These are phyloP conservation scores for Sisyra nigra DNA, from an alignment of 2,888 invertebrate species.

Conservation along the genomic window DNA sequence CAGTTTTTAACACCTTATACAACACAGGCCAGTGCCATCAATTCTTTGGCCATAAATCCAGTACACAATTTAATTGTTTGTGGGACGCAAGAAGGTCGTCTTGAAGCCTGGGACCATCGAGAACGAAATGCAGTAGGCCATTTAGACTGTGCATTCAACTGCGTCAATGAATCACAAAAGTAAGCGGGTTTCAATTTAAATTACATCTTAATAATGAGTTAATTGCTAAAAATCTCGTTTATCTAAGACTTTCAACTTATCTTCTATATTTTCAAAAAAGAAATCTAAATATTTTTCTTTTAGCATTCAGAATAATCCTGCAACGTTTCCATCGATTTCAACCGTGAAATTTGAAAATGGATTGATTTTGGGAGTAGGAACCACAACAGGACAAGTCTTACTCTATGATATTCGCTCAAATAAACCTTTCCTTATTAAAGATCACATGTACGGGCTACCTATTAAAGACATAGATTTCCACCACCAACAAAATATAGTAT, in stretches of 20 bases:
- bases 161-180: slow-evolving; percentile 37
- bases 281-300: slow-evolving; percentile 1
- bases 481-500: slow-evolving; percentile 58
- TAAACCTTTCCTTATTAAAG: slow-evolving; percentile 77
- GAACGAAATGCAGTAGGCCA: slow-evolving; percentile 56
- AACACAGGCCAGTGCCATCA: slow-evolving; percentile 58
- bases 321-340: slow-evolving; percentile 63
- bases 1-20: slow-evolving; percentile 77
- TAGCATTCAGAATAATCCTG: slow-evolving; percentile 49
- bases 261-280: background rate
- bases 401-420: slow-evolving; percentile 88
- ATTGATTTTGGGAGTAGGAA: slow-evolving; percentile 76
- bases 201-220: background rate
- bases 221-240: too few relatives aligned
- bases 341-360: slow-evolving; percentile 61
- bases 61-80: slow-evolving; percentile 73
- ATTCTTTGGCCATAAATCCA: slow-evolving; percentile 74
- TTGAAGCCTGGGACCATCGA: slow-evolving; percentile 96
- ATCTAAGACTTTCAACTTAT: background rate
- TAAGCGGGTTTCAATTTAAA: slow-evolving; percentile 20
- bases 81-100: slow-evolving; percentile 78
- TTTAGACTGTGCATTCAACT: slow-evolving; percentile 66
- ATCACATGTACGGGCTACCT: slow-evolving; percentile 87
- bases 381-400: slow-evolving; percentile 82
- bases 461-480: slow-evolving; percentile 83